Evolutionary conservation across 2,888 invertebrate genomes (phyloP).

Genomic region (Agrilus mali): DNA sequence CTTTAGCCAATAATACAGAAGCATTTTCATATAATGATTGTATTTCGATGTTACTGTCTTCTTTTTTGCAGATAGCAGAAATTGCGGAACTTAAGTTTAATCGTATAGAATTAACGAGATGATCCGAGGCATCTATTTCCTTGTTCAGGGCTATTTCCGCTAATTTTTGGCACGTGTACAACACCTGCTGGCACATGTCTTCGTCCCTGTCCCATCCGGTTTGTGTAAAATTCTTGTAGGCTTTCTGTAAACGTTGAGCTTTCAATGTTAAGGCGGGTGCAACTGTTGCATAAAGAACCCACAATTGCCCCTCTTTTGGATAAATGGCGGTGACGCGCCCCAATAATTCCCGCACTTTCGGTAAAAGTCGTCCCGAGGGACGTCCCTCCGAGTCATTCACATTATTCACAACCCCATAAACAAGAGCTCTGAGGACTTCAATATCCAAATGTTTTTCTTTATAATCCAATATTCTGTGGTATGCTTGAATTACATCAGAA

Average conservation of each 20-base stretch:
- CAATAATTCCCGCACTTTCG: constrained; percentile 53
- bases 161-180: constrained; percentile 45
- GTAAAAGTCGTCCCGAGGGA: constrained; percentile 35
- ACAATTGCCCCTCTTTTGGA: constrained; percentile 58
- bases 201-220: constrained; percentile 48
- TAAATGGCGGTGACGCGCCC: constrained; percentile 60
- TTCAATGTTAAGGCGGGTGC: constrained; percentile 45
- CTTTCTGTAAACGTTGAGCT: constrained; percentile 63
- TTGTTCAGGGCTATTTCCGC: constrained; percentile 44
- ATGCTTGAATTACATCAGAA: constrained; percentile 72
- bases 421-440: constrained; percentile 60
- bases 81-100: constrained; percentile 28
- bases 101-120: constrained; percentile 24
- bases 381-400: constrained; percentile 48
- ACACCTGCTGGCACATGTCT: constrained; percentile 46
- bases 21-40: constrained; percentile 22
- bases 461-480: constrained; percentile 77
- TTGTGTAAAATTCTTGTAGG: constrained; percentile 59
- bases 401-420: constrained; percentile 54
- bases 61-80: constrained; percentile 31
- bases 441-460: constrained; percentile 65
- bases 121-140: constrained; percentile 23
- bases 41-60: constrained; percentile 28
- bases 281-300: constrained; percentile 71
- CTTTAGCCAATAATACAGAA: constrained; percentile 12